Evolutionary conservation across 2,888 invertebrate genomes (phyloP).

Genomic region (Pristionchus fissidentatus): DNA sequence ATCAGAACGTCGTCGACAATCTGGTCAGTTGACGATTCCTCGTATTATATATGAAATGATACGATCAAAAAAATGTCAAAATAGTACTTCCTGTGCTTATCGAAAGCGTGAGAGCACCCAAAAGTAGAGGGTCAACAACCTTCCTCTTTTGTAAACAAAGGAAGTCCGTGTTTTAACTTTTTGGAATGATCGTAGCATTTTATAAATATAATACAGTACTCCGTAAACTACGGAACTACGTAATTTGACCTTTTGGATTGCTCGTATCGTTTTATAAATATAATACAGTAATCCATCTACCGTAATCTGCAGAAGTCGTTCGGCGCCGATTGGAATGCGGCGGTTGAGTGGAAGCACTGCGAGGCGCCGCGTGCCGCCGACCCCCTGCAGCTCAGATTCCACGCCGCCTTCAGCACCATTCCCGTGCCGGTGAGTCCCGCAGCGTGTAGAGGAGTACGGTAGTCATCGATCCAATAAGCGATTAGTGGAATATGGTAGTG

Average conservation of each 20-base stretch:
- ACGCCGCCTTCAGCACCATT: slow-evolving; percentile 32
- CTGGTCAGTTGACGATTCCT: not conserved
- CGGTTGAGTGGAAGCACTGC: slow-evolving; percentile 29
- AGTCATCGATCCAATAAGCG: not conserved
- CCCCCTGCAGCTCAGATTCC: slow-evolving; percentile 42
- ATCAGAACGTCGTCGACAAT: not conserved
- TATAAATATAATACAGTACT: not conserved
- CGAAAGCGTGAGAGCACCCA: too few relatives aligned
- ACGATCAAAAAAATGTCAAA: too few relatives aligned
- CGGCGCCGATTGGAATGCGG: not conserved
- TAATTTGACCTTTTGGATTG: too few relatives aligned
- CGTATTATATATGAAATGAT: too few relatives aligned
- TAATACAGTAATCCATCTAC: not conserved
- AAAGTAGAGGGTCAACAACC: too few relatives aligned
- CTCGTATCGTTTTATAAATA: too few relatives aligned
- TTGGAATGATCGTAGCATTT: too few relatives aligned
- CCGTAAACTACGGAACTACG: too few relatives aligned
- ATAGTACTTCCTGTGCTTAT: too few relatives aligned
- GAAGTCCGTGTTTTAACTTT: too few relatives aligned
- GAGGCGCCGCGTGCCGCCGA: slow-evolving; percentile 28
- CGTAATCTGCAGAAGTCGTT: slow-evolving; percentile 40
- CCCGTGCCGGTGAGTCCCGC: slow-evolving; percentile 22
- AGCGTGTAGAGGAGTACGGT: not conserved
- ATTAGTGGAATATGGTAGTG: not conserved
- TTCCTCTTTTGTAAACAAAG: too few relatives aligned